Conservation (phyloP, 1,140 invertebrate species). For the Sesamia nonagrioides region DNA sequence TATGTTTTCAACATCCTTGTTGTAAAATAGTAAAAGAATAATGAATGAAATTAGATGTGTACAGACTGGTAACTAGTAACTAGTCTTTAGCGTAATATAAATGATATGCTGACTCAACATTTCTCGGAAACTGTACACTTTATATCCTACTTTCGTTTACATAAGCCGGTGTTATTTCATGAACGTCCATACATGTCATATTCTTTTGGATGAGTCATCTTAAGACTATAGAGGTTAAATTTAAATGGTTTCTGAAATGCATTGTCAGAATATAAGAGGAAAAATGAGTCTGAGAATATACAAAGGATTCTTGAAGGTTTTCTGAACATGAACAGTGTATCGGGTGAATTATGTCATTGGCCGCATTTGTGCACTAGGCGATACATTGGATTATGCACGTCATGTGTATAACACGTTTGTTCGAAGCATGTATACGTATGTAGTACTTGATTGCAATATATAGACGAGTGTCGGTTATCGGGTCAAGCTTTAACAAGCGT, state of each 20-base stretch:
- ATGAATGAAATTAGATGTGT: neutral
- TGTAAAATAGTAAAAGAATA: too few species aligned
- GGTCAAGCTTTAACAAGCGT: conserved; percentile 37
- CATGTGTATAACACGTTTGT: neutral
- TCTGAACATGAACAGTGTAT: conserved; percentile 21
- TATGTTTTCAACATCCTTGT: too few species aligned
- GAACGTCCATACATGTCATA: neutral
- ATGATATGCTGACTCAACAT: conserved; percentile 22
- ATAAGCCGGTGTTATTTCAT: conserved; percentile 18
- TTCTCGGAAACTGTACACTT: conserved; percentile 7
- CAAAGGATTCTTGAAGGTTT: neutral
- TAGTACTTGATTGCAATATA: neutral
- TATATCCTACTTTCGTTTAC: conserved; percentile 42
- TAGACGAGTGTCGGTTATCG: conserved; percentile 36
- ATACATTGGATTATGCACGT: conserved; percentile 1
- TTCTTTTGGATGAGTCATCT: conserved; percentile 13
- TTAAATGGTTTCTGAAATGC: conserved; percentile 7
- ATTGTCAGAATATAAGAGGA: neutral
- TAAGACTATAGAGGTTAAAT: neutral
- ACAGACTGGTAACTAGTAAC: too few species aligned
- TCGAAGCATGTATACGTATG: neutral
- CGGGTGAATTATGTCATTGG: conserved; percentile 14
- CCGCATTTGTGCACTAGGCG: neutral
- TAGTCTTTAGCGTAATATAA: neutral
- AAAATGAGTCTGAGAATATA: conserved; percentile 6